Base-by-base conservation (phyloP, 1,140 invertebrate genomes). In the Drosophila aff. region DNA sequence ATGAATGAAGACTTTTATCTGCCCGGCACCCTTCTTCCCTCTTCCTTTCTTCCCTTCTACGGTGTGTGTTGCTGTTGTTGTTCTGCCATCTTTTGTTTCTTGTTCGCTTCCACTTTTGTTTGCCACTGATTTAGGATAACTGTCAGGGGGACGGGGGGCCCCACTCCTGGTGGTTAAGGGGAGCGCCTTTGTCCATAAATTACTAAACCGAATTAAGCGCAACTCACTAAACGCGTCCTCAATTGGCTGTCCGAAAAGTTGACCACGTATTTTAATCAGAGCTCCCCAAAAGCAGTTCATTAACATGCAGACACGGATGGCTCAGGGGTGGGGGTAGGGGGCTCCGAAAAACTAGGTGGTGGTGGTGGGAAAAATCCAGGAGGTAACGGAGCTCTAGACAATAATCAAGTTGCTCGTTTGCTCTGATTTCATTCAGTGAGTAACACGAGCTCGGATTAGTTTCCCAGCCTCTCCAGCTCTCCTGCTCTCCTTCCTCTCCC, bases 1-100 rank as follows among this genome's bases (percentile, higher is more conserved):
- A 89, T 89, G 81, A 89, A 89, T 89, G 85, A 90, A 89, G 85
- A 89, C 81, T 90, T 89, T 89, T 90, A 90, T 90, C 85, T 89
- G 81, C 66, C 66, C 61, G 64, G 46, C 67, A 75, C 64, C 80
- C 79, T 61, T 61, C 71, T 36, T 40, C 26, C 61, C 15, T 18
- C 23, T 40, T 13, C 7, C 18, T 41, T 43, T 28, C 40, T 11
- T 36, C 38, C 21, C 11, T 50, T 31, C 31, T 53, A 47, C 63
- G 52, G 50, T 38, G 36, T 38, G 13, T 38, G 36, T 40, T 67
- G 58, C 55, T 63, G 52, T 73, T 78, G 60, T 74, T 50, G 53
- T 63, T 73, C 60, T 68, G 63, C 62, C 53, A 75, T 78, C 59
- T 55, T 76, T 77, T 72, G 65, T 46, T 67, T 71, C 49, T 71